Conservation (phyloP, 2,888 invertebrate species). For the Conops quadrifasciatus region DNA sequence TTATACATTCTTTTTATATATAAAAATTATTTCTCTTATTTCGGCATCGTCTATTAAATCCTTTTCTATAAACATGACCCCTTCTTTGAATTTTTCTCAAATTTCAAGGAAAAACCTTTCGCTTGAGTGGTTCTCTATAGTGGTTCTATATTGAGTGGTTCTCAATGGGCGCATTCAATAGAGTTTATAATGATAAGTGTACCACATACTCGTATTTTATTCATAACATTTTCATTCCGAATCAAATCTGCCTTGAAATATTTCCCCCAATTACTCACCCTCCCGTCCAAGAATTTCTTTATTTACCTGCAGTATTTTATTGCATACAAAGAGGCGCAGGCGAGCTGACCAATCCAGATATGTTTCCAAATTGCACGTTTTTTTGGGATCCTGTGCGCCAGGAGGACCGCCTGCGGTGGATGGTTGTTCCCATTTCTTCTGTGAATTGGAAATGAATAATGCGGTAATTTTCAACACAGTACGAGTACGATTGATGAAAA, state of each 20-base stretch:
- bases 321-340: constrained; percentile 63
- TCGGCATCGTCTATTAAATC: too few relatives aligned
- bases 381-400: constrained; percentile 62
- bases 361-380: constrained; percentile 65
- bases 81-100: too few relatives aligned
- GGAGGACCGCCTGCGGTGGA: constrained; percentile 58
- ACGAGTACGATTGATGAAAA: not conserved
- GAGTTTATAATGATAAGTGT: too few relatives aligned
- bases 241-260: not conserved
- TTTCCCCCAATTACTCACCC: too few relatives aligned
- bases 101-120: too few relatives aligned
- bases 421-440: constrained; percentile 63
- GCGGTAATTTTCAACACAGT: not conserved
- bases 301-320: constrained; percentile 65
- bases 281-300: constrained; percentile 26
- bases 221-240: not conserved
- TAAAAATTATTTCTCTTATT: too few relatives aligned
- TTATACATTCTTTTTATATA: too few relatives aligned
- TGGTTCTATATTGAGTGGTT: too few relatives aligned
- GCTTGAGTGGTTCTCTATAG: too few relatives aligned
- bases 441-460: constrained; percentile 28
- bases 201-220: not conserved
- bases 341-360: constrained; percentile 65
- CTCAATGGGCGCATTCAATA: too few relatives aligned
- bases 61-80: too few relatives aligned